These are phyloP conservation scores for Tenrec ecaudatus DNA, from an alignment of 2,113 vertebrate species.

Conservation along the genomic window DNA sequence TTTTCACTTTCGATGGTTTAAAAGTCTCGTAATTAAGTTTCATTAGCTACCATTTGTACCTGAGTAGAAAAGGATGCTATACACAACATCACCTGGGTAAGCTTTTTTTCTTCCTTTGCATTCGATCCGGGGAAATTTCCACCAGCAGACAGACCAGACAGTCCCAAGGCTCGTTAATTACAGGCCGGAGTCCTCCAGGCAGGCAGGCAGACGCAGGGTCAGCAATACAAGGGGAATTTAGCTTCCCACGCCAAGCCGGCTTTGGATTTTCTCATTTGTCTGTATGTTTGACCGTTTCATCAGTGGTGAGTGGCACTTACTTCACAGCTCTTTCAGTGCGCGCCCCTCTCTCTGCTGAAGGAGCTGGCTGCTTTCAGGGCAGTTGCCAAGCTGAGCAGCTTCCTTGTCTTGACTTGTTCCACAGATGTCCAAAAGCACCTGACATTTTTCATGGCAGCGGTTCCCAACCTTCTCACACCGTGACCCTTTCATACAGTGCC, in stretches of 20 bases:
- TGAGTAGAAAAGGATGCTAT: conserved; percentile 24
- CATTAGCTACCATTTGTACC: not conserved
- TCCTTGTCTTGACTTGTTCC: not conserved
- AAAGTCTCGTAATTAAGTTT: not conserved
- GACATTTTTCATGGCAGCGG: too few relatives aligned
- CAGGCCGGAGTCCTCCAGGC: not conserved
- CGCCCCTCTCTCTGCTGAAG: not conserved
- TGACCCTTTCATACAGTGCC: too few relatives aligned
- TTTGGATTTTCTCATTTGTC: not conserved
- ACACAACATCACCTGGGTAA: not conserved
- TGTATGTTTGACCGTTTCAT: not conserved
- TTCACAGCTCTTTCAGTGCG: not conserved
- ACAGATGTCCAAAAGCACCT: not conserved
- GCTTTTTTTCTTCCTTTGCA: not conserved
- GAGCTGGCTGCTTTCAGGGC: not conserved
- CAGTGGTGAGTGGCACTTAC: not conserved
- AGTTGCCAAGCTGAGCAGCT: not conserved
- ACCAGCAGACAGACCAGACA: not conserved
- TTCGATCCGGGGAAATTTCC: conserved; percentile 22
- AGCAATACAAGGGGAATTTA: not conserved
- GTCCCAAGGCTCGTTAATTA: not conserved
- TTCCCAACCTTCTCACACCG: too few relatives aligned
- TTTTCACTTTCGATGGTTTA: not conserved
- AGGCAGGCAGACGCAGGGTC: not conserved
- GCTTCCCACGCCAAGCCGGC: not conserved